A percentile compares a stretch with the other conserved stretches of the same genome.
These are phyloP conservation scores for Thinocorus orbignyianus DNA, from an alignment of 2,113 vertebrate species.

Conservation along the genomic window DNA sequence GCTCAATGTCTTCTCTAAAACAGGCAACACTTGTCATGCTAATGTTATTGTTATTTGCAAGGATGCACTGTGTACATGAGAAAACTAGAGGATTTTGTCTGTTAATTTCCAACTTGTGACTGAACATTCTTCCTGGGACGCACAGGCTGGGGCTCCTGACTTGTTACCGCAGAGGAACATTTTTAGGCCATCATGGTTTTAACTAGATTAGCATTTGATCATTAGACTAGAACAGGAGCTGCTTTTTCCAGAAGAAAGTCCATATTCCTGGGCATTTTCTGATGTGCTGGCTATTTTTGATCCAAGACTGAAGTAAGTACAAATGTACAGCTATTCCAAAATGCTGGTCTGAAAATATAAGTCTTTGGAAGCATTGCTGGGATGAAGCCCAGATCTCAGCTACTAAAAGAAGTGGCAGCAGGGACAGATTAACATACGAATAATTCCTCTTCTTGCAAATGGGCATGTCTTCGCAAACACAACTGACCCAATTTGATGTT, in stretches of 20 bases:
- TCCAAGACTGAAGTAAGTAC: neutral
- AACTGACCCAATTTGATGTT: neutral
- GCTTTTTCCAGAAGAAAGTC: neutral
- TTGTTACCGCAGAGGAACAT: neutral
- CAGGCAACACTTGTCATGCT: neutral
- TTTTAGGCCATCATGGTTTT: neutral
- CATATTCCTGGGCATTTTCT: neutral
- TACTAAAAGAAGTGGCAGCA: neutral
- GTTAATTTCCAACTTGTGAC: neutral
- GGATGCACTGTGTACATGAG: neutral
- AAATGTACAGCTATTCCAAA: neutral
- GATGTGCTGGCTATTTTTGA: neutral
- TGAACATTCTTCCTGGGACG: neutral
- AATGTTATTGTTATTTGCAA: neutral
- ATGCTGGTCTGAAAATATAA: neutral
- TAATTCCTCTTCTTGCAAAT: neutral
- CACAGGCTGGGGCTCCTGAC: neutral
- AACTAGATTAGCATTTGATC: neutral
- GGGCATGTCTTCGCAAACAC: neutral
- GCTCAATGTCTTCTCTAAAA: neutral
- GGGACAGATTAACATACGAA: neutral
- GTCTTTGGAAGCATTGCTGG: neutral
- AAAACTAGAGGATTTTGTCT: neutral
- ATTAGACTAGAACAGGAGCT: neutral
- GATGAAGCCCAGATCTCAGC: neutral